Evolutionary conservation across 2,797 vertebrate genomes (phyloP), one percentile per base, ranked within the genome.

Genomic region (Melanotaenia nigrans): DNA sequence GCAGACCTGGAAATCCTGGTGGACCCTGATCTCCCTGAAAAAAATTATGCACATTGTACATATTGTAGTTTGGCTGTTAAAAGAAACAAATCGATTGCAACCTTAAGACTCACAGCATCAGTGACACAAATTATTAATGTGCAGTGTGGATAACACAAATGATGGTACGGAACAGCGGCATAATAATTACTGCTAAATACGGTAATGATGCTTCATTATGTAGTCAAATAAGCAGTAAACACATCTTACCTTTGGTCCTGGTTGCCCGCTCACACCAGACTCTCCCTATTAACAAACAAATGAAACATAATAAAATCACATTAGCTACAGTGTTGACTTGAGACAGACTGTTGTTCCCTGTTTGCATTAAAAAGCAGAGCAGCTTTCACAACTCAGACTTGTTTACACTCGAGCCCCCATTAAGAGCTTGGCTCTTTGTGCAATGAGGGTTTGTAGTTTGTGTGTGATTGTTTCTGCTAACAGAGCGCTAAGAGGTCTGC

Each of bases 1-100:
- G 78, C 36, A 94, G 75, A 14, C 97, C 98, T 76, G 95, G 95
- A 47, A 93, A 88, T 1, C 97, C 97, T 74, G 87, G 68, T 68
- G 90, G 75, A 24, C 97, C 97, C 82, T 71, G 81, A 71, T 96
- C 96, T 61, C 97, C 97, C 97, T 99, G 69, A 38, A 81, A 61
- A 11, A 59, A 1, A 63, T 9, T 28, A 16, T 33, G 16, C 11
- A 36, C 11, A 36, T 36, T 36, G 35, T 2, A 36, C 10, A 36
- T 36, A 36, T 11, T 36, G 1, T 47, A 8, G 11, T 45, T 20
- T n/a, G 0, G 9, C 5, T 42, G 18, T 16, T 3, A 20, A 57
- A 24, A 14, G 0, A 32, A 5, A 18, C 12, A 8, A 32, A 18
- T 14, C 10, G 58, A 40, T 35, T 40, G 5, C 18, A 62, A 62